Evolutionary conservation across 1,140 invertebrate genomes (phyloP).

Genomic region (Panonychus citri): DNA sequence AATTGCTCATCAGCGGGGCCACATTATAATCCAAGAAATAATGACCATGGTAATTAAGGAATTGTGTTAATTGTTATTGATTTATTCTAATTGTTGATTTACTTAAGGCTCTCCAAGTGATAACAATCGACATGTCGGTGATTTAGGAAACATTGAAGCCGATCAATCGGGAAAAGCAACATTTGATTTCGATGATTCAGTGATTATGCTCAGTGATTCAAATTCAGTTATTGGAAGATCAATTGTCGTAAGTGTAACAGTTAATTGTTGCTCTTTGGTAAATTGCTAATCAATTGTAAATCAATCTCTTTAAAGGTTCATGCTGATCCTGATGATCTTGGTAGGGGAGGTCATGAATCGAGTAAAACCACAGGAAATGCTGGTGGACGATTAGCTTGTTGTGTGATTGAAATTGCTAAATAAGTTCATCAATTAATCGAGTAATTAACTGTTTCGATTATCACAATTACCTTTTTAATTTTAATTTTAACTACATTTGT

Average conservation of each 20-base stretch:
- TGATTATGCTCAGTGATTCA: slow-evolving; percentile 28
- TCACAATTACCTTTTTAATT: too few relatives aligned
- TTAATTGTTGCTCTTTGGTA: slow-evolving; percentile 2
- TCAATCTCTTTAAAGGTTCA: slow-evolving; percentile 52
- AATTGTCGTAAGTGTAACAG: slow-evolving; percentile 16
- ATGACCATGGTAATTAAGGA: slow-evolving; percentile 12
- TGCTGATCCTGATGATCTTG: slow-evolving; percentile 81
- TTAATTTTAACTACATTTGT: too few relatives aligned
- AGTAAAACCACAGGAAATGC: slow-evolving; percentile 92
- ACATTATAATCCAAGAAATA: slow-evolving; percentile 16
- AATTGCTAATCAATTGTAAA: too few relatives aligned
- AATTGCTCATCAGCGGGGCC: slow-evolving; percentile 21
- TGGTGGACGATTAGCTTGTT: slow-evolving; percentile 78
- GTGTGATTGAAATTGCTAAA: slow-evolving; percentile 62
- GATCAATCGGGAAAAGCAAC: slow-evolving; percentile 19
- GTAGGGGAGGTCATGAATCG: slow-evolving; percentile 69
- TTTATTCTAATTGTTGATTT: slow-evolving; percentile 5
- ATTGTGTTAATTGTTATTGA: too few relatives aligned
- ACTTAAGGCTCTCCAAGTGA: background rate
- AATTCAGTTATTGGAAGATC: slow-evolving; percentile 24
- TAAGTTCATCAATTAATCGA: too few relatives aligned
- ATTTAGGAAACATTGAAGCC: slow-evolving; percentile 25
- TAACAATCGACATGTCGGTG: slow-evolving; percentile 8
- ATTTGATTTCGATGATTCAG: slow-evolving; percentile 22
- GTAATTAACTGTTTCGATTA: too few relatives aligned